Base-by-base conservation (phyloP, 2,113 vertebrate genomes). In the Chinchilla lanigera region DNA sequence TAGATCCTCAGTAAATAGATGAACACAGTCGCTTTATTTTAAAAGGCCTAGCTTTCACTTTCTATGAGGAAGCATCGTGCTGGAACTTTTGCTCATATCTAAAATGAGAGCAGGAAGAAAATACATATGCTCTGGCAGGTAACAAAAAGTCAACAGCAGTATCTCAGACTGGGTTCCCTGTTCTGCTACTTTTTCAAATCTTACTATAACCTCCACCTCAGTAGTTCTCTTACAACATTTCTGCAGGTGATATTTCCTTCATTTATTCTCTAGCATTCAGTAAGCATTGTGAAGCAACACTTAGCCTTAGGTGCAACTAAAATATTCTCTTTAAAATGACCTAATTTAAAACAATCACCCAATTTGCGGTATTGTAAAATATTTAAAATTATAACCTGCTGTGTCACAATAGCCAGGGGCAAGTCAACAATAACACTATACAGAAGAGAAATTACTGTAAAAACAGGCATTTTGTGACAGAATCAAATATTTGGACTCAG, bases 381-480 rank as follows among this genome's bases (percentile, higher is more conserved):
- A 96, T 95, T 97, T 95, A 96, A 96, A 93, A 94, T 96, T 81
- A 81, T 96, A 97, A 96, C 71, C 90, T 89, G 81, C 17, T 90
- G 16, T 93, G 61, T 96, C 93, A 75, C 84, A 89, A 80, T 96
- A n/a, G 81, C 78, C 86, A 84, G 54, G 26, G 67, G 60, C 91
- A 80, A 96, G 77, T 7, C 44, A 82, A 94, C 69, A 61, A 41
- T 89, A 88, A 96, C 63, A 94, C n/a, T 61, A 93, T 28, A 61
- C 28, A n/a, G 12, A 96, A 87, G 20, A 96, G 78, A 93, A 95
- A 90, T 75, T 12, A 89, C 67, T 89, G 12, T 84, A 58, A 30
- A 93, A 87, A 69, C 19, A 28, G 60, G 54, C 94, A 94, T 83
- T 93, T 93, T 71, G 47, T 50, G 10, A 54, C 91, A 5, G 67